These are phyloP conservation scores for Calameuta pallipes DNA, from an alignment of 2,888 invertebrate genomes.

Conservation along the genomic window DNA sequence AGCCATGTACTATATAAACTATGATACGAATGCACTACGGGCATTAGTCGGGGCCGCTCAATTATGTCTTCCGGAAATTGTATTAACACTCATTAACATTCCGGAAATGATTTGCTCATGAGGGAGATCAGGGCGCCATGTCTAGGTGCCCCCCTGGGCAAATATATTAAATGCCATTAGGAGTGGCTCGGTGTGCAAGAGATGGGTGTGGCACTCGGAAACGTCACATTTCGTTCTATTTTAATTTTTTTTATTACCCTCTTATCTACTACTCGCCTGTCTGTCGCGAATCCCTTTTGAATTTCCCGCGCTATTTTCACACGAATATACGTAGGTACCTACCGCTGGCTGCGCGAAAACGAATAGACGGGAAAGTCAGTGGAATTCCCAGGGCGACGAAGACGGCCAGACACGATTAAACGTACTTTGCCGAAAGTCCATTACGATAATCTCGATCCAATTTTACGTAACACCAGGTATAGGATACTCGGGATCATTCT, in stretches of 20 bases:
- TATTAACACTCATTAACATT: slow-evolving; percentile 48
- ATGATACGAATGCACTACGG: not conserved
- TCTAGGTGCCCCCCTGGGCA: not conserved
- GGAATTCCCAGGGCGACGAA: not conserved
- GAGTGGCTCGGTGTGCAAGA: not conserved
- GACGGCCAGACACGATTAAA: slow-evolving; percentile 11
- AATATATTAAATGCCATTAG: not conserved
- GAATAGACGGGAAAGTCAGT: not conserved
- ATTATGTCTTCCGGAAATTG: slow-evolving; percentile 41
- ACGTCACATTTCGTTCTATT: not conserved
- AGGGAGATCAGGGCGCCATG: not conserved
- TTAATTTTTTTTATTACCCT: not conserved
- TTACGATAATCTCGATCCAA: slow-evolving; percentile 22
- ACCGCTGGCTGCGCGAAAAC: not conserved
- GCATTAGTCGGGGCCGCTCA: slow-evolving; percentile 20
- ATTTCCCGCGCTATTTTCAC: not conserved
- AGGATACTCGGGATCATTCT: not conserved
- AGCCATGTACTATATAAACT: not conserved
- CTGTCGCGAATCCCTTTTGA: not conserved
- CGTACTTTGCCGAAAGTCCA: slow-evolving; percentile 14
- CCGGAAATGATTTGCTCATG: slow-evolving; percentile 37
- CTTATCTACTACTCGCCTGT: not conserved
- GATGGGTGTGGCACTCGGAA: not conserved
- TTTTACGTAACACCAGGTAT: slow-evolving; percentile 9
- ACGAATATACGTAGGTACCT: no score